Base-by-base conservation (phyloP, 2,888 invertebrate genomes). In the Phytoseiulus persimilis region DNA sequence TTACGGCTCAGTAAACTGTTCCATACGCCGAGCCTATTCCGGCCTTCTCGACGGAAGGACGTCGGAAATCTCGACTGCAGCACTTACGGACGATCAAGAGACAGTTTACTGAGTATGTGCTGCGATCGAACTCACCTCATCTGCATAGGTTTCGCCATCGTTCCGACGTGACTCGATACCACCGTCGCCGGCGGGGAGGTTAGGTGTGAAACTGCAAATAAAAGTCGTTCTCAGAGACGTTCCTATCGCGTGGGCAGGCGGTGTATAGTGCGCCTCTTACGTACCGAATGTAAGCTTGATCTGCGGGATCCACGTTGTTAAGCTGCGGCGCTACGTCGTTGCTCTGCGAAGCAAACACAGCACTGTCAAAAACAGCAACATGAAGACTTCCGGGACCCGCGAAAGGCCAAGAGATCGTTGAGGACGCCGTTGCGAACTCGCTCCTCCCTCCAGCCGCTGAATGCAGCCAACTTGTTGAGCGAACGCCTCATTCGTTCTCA, bases 151-250 rank as follows among this genome's bases (percentile, higher is more conserved):
- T 28, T 65, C 32, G 89, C 31, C 89, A 32, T 46, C 89, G 89
- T 89, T 65, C 9, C 45, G 65, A 65, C 32, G 89, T 65, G 45
- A 46, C 89, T 89, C 32, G 45, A 46, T 14, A 65, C 89, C 65
- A 46, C 96, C 94, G 93, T 96, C 96, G 92, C 96, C 96, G n/a
- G 96, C 95, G 92, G 95, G 96, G 91, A 94, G 93, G 90, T 94
- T 95, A 28, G 96, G 96, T 11, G 95, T 95, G 92, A 96, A 96
- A 14, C 90, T 90, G 46, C 18, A 83, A 39, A 14, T 14, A 2
- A 45, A 89, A 32, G 14, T 89, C n/a, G 23, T 89, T 90, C 31
- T n/a, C 0, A 39, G 9, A 39, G 39, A 9, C 9, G n/a, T 39
- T 39, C 9, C 39, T 3, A 39, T 9, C 9, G 39, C 3, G 1